A percentile compares a stretch with the other conserved stretches of the same genome.
phyloP scores from a whole-genome alignment of 2,113 vertebrate genomes.

The Semnornis frantzii region DNA sequence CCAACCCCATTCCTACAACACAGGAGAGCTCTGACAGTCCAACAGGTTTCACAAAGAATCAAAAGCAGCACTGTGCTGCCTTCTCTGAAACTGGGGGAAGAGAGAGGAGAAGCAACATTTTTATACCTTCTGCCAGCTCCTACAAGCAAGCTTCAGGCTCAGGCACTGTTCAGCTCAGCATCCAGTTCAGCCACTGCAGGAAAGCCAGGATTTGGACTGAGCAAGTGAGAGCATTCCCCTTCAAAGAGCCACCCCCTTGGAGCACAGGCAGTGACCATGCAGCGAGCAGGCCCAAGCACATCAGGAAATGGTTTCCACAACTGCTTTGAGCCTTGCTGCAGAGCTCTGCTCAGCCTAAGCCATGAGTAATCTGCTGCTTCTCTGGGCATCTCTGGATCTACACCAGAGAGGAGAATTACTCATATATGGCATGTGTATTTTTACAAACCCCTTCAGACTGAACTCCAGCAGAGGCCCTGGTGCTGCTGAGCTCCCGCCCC shows the following conservation, averaged over 20 bases:
- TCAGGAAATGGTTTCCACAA: conserved; percentile 10
- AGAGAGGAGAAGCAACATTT: background rate
- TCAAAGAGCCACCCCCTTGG: background rate
- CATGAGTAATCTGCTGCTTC: conserved; percentile 18
- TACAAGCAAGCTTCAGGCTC: fast-evolving
- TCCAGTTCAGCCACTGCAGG: background rate
- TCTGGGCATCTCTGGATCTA: background rate
- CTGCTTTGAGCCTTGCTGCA: background rate
- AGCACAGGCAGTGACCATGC: background rate
- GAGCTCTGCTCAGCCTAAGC: background rate
- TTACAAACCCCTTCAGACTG: background rate
- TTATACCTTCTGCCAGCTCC: background rate
- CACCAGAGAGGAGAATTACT: conserved; percentile 46
- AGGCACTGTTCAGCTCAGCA: background rate
- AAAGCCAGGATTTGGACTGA: background rate
- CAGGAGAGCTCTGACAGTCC: background rate
- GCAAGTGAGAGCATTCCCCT: background rate
- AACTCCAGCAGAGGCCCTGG: background rate
- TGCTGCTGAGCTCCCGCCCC: background rate
- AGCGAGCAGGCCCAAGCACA: background rate
- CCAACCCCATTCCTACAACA: background rate
- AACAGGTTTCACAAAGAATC: fast-evolving
- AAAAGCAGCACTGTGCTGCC: fast-evolving
- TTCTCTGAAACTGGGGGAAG: background rate
- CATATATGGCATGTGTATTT: conserved; percentile 44